A percentile compares a stretch with the other conserved stretches of the same genome.
These are phyloP conservation scores for Pandemis corylana DNA, from an alignment of 2,888 invertebrate genomes.

Conservation along the genomic window DNA sequence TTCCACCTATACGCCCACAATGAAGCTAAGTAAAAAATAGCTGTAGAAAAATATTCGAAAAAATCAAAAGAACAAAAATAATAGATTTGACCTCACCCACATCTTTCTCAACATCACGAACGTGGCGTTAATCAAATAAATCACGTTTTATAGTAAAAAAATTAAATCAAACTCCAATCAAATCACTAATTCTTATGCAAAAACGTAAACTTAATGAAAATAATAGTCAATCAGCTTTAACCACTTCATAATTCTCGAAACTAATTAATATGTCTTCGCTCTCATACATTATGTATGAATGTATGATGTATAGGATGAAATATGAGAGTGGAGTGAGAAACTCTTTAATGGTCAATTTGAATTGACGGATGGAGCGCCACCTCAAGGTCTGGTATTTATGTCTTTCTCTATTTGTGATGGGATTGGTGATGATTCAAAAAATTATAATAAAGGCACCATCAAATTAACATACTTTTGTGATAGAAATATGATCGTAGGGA, in stretches of 20 bases:
- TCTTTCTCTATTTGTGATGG: background rate
- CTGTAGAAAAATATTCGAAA: background rate
- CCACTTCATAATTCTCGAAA: constrained; percentile 45
- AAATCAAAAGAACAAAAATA: background rate
- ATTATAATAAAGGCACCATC: background rate
- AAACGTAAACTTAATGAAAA: constrained; percentile 30
- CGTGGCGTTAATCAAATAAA: background rate
- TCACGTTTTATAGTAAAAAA: background rate
- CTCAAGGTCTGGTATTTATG: constrained; percentile 10
- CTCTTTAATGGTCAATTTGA: constrained; percentile 34
- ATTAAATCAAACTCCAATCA: constrained; percentile 32
- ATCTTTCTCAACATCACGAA: background rate
- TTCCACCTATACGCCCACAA: too few species aligned
- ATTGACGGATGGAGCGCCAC: constrained; percentile 36
- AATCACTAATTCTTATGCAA: constrained; percentile 26
- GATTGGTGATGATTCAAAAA: background rate
- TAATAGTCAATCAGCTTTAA: constrained; percentile 39
- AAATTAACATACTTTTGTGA: background rate
- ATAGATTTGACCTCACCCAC: background rate
- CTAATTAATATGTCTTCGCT: constrained; percentile 51
- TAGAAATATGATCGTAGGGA: background rate
- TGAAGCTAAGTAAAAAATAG: too few species aligned
- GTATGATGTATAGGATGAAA: constrained; percentile 49
- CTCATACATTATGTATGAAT: constrained; percentile 47
- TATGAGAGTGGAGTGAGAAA: constrained; percentile 42